These are phyloP conservation scores for Corythornis leucogaster DNA, from an alignment of 2,797 vertebrate species.

Conservation along the genomic window DNA sequence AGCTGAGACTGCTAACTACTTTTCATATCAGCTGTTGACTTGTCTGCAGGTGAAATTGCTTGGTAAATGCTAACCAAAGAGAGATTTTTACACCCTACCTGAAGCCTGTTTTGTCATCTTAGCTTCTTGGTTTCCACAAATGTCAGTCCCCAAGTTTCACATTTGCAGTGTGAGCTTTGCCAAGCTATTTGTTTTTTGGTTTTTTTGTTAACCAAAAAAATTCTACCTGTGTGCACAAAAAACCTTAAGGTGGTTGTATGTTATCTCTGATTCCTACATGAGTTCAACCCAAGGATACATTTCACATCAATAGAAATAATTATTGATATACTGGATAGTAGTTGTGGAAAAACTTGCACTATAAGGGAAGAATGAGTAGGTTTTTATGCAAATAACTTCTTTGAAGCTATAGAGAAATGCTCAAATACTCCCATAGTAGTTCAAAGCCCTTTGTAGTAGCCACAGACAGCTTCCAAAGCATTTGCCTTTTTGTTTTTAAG, in stretches of 20 bases:
- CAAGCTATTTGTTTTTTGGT: neutral
- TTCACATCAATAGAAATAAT: neutral
- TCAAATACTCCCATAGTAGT: neutral
- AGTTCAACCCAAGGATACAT: neutral
- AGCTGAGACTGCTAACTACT: neutral
- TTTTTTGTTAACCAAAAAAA: neutral
- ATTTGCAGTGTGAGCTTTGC: neutral
- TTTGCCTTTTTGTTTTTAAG: neutral
- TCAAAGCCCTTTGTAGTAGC: neutral
- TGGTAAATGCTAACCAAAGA: neutral
- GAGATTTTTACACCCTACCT: neutral
- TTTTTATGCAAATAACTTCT: conserved; percentile 1
- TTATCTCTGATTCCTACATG: neutral
- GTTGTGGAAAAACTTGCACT: neutral
- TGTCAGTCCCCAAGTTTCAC: neutral
- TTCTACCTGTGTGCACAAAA: neutral
- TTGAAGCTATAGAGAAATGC: neutral
- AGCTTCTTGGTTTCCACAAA: neutral
- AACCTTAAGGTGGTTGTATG: neutral
- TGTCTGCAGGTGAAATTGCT: neutral
- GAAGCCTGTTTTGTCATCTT: neutral
- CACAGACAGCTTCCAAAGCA: neutral
- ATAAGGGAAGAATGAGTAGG: neutral
- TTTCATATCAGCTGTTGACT: neutral
- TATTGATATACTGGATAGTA: neutral